Evolutionary conservation across 2,113 vertebrate genomes (phyloP).

Genomic region (Microcebus tavaratra): DNA sequence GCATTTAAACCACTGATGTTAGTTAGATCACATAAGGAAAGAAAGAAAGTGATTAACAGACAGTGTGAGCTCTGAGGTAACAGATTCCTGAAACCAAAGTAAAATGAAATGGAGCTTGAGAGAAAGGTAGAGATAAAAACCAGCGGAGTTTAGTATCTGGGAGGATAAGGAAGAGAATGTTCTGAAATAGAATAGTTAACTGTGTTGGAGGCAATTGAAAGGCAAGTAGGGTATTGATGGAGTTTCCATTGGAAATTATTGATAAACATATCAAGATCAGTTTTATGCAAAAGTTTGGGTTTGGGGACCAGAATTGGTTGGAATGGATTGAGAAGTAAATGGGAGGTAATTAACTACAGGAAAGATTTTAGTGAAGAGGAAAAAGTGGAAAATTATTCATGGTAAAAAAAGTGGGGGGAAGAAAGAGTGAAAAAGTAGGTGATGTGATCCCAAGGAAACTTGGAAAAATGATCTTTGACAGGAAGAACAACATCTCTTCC

Average conservation of each 20-base stretch:
- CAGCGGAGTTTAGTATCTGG: neutral
- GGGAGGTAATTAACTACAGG: neutral
- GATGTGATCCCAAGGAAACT: neutral
- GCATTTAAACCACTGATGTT: neutral
- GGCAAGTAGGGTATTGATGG: neutral
- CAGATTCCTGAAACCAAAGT: neutral
- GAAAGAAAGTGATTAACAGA: neutral
- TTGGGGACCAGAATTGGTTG: neutral
- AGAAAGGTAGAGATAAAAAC: neutral
- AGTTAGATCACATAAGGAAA: neutral
- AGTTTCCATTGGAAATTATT: neutral
- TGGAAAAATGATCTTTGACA: neutral
- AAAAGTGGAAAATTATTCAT: neutral
- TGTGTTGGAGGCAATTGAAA: neutral
- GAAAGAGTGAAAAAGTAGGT: neutral
- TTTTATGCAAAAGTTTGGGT: neutral
- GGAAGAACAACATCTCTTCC: neutral
- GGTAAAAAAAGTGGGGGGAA: neutral
- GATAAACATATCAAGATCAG: neutral
- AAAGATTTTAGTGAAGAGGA: neutral
- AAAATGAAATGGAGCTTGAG: neutral
- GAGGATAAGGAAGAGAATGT: neutral
- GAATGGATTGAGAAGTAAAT: neutral
- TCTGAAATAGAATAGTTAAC: neutral
- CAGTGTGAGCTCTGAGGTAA: fast-evolving